Evolutionary conservation across 2,888 invertebrate species (phyloP).

Genomic region (Heliconius cydno): DNA sequence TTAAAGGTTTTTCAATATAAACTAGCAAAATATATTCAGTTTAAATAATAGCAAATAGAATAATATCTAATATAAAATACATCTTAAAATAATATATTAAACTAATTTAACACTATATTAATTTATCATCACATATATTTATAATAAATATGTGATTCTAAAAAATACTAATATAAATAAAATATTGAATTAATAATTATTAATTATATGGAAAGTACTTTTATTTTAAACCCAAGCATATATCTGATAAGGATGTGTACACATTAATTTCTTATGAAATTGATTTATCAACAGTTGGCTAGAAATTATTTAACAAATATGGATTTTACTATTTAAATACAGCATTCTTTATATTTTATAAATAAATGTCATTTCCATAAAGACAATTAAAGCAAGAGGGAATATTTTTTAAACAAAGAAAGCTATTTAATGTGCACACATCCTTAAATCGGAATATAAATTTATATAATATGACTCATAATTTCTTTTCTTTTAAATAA

Average conservation of each 20-base stretch:
- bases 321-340: no score
- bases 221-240: neutral
- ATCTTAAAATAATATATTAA: neutral
- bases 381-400: neutral
- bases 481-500: neutral
- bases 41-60: no score
- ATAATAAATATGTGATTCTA: neutral
- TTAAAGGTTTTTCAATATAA: no score
- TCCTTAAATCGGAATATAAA: neutral
- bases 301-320: no score
- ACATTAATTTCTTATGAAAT: no score
- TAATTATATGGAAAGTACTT: no score
- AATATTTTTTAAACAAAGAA: neutral
- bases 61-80: no score
- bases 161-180: neutral
- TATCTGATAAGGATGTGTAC: neutral
- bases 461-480: no score
- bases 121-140: neutral
- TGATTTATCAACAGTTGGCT: no score
- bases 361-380: neutral
- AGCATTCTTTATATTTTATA: no score
- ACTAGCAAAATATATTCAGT: no score
- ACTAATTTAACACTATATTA: neutral
- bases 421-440: neutral
- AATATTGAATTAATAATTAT: neutral